These are phyloP conservation scores for Nannospalax galili DNA, from an alignment of 2,113 vertebrate species.

Conservation along the genomic window DNA sequence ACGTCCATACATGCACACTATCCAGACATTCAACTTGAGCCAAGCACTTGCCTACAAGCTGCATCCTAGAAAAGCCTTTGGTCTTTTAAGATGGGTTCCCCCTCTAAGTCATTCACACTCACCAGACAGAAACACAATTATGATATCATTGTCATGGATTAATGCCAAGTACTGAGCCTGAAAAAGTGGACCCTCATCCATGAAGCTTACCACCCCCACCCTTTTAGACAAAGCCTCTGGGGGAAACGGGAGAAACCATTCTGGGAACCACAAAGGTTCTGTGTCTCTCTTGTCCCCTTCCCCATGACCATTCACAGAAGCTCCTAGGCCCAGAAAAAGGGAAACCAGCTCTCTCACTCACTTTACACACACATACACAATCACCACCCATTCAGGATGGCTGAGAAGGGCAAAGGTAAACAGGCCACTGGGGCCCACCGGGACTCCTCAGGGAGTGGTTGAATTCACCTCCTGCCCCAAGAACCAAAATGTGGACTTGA, in stretches of 20 bases:
- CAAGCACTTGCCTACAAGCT: rapidly evolving
- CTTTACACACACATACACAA: not conserved
- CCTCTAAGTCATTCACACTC: not conserved
- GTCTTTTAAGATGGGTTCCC: not conserved
- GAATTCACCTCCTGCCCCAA: no score
- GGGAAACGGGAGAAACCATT: not conserved
- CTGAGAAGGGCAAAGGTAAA: not conserved
- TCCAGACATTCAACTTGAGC: not conserved
- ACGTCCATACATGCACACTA: not conserved
- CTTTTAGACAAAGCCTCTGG: not conserved
- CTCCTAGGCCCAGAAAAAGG: not conserved
- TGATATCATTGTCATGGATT: not conserved
- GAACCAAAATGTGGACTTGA: not conserved
- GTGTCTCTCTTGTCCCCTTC: not conserved
- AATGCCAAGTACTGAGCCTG: not conserved
- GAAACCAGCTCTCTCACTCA: not conserved
- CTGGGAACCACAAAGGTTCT: not conserved
- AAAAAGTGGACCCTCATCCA: not conserved
- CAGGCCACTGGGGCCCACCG: not conserved
- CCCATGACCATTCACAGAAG: not conserved
- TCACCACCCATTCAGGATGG: not conserved
- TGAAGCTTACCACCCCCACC: not conserved
- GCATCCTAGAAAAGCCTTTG: not conserved
- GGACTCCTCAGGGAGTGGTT: not conserved
- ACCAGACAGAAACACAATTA: not conserved